phyloP scores from a whole-genome alignment of 2,113 vertebrate genomes.

The Clarias magur region DNA sequence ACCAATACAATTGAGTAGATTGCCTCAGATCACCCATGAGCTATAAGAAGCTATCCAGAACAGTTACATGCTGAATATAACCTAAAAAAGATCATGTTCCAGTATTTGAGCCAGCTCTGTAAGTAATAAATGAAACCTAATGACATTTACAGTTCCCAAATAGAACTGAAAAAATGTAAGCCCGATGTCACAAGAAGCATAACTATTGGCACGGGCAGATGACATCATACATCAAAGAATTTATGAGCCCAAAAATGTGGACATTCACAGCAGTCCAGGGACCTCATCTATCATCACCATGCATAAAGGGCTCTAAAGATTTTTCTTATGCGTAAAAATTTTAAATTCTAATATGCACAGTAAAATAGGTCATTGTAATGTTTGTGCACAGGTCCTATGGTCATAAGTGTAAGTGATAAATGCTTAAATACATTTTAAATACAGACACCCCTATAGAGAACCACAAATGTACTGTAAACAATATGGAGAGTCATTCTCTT shows the following conservation, averaged over 20 bases:
- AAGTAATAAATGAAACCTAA: slow-evolving; percentile 29
- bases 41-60: slow-evolving; percentile 23
- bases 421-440: not conserved
- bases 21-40: not conserved
- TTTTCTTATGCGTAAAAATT: not conserved
- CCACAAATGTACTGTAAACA: too few relatives aligned
- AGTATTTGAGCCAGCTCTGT: not conserved
- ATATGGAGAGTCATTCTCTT: not conserved
- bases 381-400: not conserved
- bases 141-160: slow-evolving; percentile 31
- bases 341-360: not conserved
- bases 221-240: slow-evolving; percentile 42
- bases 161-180: slow-evolving; percentile 22
- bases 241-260: slow-evolving; percentile 45
- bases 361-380: not conserved
- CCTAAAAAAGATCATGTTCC: slow-evolving; percentile 23
- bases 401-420: not conserved
- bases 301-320: slow-evolving; percentile 7
- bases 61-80: slow-evolving; percentile 14
- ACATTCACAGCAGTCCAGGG: slow-evolving; percentile 18
- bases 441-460: not conserved
- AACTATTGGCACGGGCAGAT: slow-evolving; percentile 35
- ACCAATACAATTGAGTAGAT: not conserved
- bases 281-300: slow-evolving; percentile 27
- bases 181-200: slow-evolving; percentile 27